Evolutionary conservation across 30 jellyfish, hydroid and myxozoan species (phyloP).

Genomic region (Clytia hemisphaerica): DNA sequence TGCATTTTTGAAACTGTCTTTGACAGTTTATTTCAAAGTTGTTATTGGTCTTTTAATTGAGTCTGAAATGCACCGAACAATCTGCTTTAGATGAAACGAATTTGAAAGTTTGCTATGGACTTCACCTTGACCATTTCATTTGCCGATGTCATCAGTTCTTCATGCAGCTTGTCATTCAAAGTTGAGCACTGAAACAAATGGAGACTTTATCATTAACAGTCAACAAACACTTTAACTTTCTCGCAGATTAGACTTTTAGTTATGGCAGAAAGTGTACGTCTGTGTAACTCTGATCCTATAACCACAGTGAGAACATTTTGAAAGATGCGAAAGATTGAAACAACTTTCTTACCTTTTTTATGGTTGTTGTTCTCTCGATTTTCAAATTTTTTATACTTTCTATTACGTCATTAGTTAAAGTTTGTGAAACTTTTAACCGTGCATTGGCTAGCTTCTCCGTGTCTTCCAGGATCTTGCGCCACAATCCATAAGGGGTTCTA

Average conservation of each 20-base stretch:
- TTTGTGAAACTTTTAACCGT: constrained; percentile 63
- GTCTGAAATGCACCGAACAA: background rate
- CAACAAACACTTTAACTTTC: background rate
- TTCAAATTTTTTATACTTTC: constrained; percentile 65
- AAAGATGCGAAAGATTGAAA: too few relatives aligned
- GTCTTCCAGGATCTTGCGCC: constrained; percentile 68
- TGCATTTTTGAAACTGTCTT: background rate
- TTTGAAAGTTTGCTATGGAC: too few relatives aligned
- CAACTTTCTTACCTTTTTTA: constrained; percentile 82
- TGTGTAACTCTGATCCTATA: too few relatives aligned
- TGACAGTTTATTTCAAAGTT: background rate
- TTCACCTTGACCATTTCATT: constrained; percentile 69
- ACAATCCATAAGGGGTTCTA: constrained; percentile 82
- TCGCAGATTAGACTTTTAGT: too few relatives aligned
- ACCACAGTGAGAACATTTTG: too few relatives aligned
- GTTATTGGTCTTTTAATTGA: background rate
- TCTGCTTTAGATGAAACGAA: too few relatives aligned
- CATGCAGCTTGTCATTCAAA: constrained; percentile 72
- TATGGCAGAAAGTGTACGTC: too few relatives aligned
- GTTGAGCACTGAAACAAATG: constrained; percentile 39
- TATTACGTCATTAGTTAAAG: constrained; percentile 41
- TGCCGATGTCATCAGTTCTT: constrained; percentile 66
- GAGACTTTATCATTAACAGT: background rate
- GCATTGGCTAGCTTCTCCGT: constrained; percentile 74
- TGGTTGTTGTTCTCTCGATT: constrained; percentile 54